Conservation (phyloP, 2,888 invertebrate species). For the Allolobophora icterica region DNA sequence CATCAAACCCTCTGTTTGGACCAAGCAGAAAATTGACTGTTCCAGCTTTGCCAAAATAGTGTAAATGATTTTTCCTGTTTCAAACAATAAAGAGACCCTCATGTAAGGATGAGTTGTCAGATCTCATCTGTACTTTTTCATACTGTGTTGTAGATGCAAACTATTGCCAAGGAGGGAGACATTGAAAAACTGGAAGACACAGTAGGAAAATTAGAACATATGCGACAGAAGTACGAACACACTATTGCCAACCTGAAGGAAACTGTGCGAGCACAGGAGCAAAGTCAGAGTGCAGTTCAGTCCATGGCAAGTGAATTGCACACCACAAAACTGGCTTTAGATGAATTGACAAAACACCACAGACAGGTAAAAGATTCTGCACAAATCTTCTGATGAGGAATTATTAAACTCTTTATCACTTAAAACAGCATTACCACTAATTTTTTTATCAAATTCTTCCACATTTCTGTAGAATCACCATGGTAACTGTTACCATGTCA, state of each 20-base stretch:
- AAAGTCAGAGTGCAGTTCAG: constrained; percentile 58
- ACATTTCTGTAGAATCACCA: no score
- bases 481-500: no score
- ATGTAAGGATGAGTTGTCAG: not conserved
- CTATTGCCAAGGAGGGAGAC: constrained; percentile 60
- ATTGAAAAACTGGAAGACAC: constrained; percentile 57
- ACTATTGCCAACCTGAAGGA: constrained; percentile 57
- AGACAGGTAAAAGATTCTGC: constrained; percentile 53
- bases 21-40: not conserved
- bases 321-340: constrained; percentile 61
- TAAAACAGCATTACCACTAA: not conserved
- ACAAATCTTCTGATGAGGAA: not conserved
- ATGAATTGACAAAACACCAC: constrained; percentile 60
- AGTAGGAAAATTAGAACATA: constrained; percentile 61
- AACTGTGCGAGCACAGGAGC: constrained; percentile 51
- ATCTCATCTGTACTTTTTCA: not conserved
- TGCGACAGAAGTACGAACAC: constrained; percentile 62
- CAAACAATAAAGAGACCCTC: not conserved
- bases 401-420: not conserved
- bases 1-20: not conserved
- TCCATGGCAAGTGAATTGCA: constrained; percentile 63
- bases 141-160: constrained; percentile 38
- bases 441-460: no score
- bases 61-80: no score
- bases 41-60: no score